Conservation (phyloP, 2,888 invertebrate species). For the Idaea straminata region DNA sequence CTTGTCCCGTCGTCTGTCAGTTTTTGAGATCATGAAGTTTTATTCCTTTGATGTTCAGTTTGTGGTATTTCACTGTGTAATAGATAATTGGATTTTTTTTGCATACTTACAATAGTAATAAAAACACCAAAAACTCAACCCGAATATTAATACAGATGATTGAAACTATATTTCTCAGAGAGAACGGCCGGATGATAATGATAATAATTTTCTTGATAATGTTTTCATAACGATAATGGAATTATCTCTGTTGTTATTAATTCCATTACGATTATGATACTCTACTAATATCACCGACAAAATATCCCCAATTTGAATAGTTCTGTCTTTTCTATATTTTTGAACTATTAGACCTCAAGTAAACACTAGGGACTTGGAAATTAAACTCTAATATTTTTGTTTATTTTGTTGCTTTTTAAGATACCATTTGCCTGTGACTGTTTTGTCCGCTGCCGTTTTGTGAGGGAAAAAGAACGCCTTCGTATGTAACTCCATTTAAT, state of each 20-base stretch:
- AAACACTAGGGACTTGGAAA: conserved; percentile 15
- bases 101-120: neutral
- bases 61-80: neutral
- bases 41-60: neutral
- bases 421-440: conserved; percentile 70
- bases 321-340: neutral
- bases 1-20: conserved; percentile 9
- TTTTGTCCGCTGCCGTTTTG: conserved; percentile 65
- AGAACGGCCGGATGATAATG: neutral
- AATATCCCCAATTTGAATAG: conserved; percentile 10
- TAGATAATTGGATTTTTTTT: neutral
- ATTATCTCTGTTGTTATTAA: neutral
- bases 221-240: neutral
- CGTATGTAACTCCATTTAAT: conserved; percentile 96
- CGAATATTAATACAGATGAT: neutral
- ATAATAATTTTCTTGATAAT: neutral
- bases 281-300: neutral
- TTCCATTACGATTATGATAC: neutral
- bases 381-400: conserved; percentile 6
- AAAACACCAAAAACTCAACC: neutral
- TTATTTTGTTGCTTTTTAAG: conserved; percentile 43
- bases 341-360: conserved; percentile 12
- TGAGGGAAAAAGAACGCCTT: conserved; percentile 91
- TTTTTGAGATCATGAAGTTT: conserved; percentile 23
- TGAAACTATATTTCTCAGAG: neutral